Conservation (phyloP, 2,113 vertebrate species). For the Phyllopteryx taeniolatus region DNA sequence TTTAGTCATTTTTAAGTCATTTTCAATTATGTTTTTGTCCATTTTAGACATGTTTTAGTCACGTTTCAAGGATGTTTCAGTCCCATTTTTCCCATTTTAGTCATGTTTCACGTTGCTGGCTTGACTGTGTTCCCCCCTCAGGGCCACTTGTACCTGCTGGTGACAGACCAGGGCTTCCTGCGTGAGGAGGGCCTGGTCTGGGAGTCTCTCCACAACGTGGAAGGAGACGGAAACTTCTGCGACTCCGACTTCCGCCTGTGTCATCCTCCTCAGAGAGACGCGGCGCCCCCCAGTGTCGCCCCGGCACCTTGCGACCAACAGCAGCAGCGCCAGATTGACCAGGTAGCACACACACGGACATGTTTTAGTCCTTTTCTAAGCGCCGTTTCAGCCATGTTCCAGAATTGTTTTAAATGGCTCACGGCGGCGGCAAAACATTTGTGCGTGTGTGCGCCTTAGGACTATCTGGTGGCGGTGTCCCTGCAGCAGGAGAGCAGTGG, state of each 20-base stretch:
- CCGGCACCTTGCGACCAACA: conserved; percentile 50
- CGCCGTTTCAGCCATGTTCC: background rate
- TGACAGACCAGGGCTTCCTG: conserved; percentile 92
- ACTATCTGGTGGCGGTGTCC: conserved; percentile 88
- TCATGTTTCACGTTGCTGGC: background rate
- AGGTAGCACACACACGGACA: conserved; percentile 56
- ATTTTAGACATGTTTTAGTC: too few species aligned
- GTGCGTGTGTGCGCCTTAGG: conserved; percentile 62
- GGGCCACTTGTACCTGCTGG: conserved; percentile 91
- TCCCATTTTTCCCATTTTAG: too few species aligned
- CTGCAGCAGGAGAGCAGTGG: conserved; percentile 80
- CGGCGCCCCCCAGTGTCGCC: background rate
- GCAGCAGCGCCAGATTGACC: conserved; percentile 85
- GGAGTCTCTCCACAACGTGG: conserved; percentile 91
- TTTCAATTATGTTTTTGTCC: too few species aligned
- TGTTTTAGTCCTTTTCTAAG: background rate
- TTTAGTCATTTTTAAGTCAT: too few species aligned
- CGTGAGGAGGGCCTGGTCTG: conserved; percentile 85
- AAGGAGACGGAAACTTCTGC: conserved; percentile 92
- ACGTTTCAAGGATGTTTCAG: too few species aligned
- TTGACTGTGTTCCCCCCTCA: conserved; percentile 39
- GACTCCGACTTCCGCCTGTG: conserved; percentile 84
- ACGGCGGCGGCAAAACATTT: background rate
- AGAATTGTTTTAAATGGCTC: background rate
- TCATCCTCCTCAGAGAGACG: conserved; percentile 66